Evolutionary conservation across 2,797 vertebrate species (phyloP), one percentile per base, ranked within the genome.

Genomic region (Alcedo atthis): DNA sequence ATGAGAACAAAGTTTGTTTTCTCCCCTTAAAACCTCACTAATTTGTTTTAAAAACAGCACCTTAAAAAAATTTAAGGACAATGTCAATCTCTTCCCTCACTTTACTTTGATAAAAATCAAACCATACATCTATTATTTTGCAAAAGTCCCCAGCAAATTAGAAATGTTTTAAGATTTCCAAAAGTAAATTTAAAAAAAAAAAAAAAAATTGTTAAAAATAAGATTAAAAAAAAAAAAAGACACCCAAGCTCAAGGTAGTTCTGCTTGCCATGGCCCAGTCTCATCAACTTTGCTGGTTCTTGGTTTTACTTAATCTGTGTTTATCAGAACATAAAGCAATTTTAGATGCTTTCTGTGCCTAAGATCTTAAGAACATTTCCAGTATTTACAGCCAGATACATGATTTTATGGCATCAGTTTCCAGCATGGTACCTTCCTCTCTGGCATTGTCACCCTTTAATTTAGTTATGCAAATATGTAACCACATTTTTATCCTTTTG

Each of bases 301-400:
- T 37, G 20, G 53, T 51, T 89, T 89, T 75, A 82, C 57, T 74
- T 68, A n/a, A 71, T 91, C 70, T 82, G 57, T 67, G 22, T 81
- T 94, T 77, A 67, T 57, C 67, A 90, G 70, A 94, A 91, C 32
- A 87, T 9, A 85, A 85, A 91, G 77, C 12, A 22, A 58, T 78
- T 87, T 80, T n/a, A 82, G 67, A 66, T 40, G 37, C 12, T 80
- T 32, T 82, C 15, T 7, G 6, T 37, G 22, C 28, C 46, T 15
- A 49, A 81, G 59, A 55, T 8, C 32, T 51, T 54, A 48, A 45
- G 40, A 77, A 80, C 68, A 49, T 3, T 5, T 48, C 24, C 20
- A 51, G 40, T 69, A 62, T 46, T 45, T 80, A 26, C 45, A 92
- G 14, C 28, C 78, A 64, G 35, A 77, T 10, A 70, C 57, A 68